Evolutionary conservation across 92 coral and sea anemone genomes (phyloP).

Genomic region (Blastomussa wellsi): DNA sequence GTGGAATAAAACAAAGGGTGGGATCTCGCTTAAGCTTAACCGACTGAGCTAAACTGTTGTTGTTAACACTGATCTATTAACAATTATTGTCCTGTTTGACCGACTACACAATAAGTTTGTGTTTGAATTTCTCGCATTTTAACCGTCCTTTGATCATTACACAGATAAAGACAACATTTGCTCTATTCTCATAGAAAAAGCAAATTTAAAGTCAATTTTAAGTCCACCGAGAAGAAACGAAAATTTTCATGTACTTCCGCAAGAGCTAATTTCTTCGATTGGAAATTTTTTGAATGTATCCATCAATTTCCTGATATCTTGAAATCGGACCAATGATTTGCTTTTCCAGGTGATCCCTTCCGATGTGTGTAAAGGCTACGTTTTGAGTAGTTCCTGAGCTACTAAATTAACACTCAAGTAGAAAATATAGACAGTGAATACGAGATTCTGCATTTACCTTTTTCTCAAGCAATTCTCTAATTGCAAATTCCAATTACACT

Average conservation of each 20-base stretch:
- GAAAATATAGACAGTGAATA: neutral
- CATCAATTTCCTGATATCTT: slow-evolving; percentile 2
- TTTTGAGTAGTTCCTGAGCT: neutral
- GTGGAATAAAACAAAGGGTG: neutral
- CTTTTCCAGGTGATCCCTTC: neutral
- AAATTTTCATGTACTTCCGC: slow-evolving; percentile 14
- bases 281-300: neutral
- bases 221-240: neutral
- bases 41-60: neutral
- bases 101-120: neutral
- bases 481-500: neutral
- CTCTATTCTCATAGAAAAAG: neutral
- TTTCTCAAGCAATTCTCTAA: neutral
- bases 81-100: neutral
- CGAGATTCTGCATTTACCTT: neutral
- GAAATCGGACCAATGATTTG: neutral
- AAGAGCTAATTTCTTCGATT: slow-evolving; percentile 6
- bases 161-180: neutral
- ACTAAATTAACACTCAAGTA: neutral
- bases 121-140: neutral
- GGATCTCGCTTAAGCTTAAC: neutral
- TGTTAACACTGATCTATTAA: neutral
- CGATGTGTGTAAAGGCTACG: neutral
- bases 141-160: neutral
- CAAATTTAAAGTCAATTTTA: neutral